These are phyloP conservation scores for Epistrophe grossulariae DNA, from an alignment of 2,888 invertebrate species.

Conservation along the genomic window DNA sequence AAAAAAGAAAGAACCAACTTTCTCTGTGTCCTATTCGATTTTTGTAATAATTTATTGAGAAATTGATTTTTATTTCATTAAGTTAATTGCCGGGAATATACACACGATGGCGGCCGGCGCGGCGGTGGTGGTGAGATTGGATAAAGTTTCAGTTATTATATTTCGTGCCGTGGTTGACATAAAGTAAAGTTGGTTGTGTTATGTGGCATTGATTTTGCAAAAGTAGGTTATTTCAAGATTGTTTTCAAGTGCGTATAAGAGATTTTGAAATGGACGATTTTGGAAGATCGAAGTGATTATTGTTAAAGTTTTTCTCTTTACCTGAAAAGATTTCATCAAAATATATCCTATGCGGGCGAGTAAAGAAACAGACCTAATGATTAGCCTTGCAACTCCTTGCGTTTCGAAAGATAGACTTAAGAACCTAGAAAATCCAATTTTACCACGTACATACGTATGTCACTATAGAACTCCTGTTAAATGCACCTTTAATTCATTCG, in stretches of 20 bases:
- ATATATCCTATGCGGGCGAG: no score
- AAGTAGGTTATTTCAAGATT: constrained; percentile 27
- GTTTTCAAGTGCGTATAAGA: not conserved
- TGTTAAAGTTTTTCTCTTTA: no score
- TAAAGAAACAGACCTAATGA: no score
- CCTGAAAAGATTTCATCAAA: no score
- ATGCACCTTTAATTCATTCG: no score
- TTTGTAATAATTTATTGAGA: constrained; percentile 57
- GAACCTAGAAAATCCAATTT: no score
- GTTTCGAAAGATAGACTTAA: no score
- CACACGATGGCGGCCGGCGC: not conserved
- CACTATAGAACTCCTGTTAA: no score
- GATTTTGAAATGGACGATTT: not conserved
- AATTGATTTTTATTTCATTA: constrained; percentile 70
- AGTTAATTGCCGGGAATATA: constrained; percentile 58
- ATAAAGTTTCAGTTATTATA: constrained; percentile 30
- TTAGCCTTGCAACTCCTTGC: no score
- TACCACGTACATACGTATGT: no score
- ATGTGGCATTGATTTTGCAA: constrained; percentile 33
- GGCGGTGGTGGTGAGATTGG: constrained; percentile 5
- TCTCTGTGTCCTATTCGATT: constrained; percentile 48
- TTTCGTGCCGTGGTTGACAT: constrained; percentile 24
- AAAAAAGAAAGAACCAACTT: constrained; percentile 19
- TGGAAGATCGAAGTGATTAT: no score
- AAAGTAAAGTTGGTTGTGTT: constrained; percentile 4